Evolutionary conservation across 1,140 invertebrate genomes (phyloP).

Genomic region (Chrysomallon squamiferum): DNA sequence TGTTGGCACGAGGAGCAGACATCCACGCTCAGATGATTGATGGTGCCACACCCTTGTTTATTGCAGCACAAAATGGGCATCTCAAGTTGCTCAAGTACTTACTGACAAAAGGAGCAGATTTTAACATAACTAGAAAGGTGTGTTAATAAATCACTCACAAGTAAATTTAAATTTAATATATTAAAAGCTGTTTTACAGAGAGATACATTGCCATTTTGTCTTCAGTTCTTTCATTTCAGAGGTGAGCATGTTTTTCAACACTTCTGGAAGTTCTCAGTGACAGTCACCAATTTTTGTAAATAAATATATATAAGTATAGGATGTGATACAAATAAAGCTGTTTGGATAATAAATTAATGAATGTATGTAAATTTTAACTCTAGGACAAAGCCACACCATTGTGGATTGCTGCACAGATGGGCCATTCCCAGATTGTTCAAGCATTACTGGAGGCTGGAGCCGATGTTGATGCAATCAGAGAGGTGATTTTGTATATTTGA

Average conservation of each 20-base stretch:
- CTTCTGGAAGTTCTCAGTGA: too few relatives aligned
- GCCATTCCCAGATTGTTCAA: constrained; percentile 55
- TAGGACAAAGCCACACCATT: constrained; percentile 85
- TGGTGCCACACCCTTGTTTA: constrained; percentile 61
- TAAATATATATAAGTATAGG: too few relatives aligned
- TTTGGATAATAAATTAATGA: too few relatives aligned
- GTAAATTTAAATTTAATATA: too few relatives aligned
- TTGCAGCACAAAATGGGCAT: constrained; percentile 63
- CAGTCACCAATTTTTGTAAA: too few relatives aligned
- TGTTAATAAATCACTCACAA: too few relatives aligned
- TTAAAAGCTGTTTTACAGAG: too few relatives aligned
- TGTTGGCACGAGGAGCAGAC: constrained; percentile 80
- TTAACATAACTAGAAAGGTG: constrained; percentile 58
- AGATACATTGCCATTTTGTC: too few relatives aligned
- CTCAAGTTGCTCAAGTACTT: constrained; percentile 56
- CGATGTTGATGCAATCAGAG: constrained; percentile 58
- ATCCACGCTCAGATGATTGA: constrained; percentile 80
- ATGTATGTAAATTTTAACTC: too few relatives aligned
- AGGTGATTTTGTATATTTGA: constrained; percentile 54
- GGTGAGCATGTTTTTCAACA: too few relatives aligned
- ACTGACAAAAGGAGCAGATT: constrained; percentile 56
- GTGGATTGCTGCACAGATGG: constrained; percentile 88
- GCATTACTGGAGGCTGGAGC: constrained; percentile 54
- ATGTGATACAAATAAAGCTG: too few relatives aligned
- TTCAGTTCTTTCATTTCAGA: too few relatives aligned